Percentiles rank a stretch among this genome's conserved stretches.
phyloP scores from a whole-genome alignment of 2,888 invertebrate species.

The Leptarthrus brevirostris region DNA sequence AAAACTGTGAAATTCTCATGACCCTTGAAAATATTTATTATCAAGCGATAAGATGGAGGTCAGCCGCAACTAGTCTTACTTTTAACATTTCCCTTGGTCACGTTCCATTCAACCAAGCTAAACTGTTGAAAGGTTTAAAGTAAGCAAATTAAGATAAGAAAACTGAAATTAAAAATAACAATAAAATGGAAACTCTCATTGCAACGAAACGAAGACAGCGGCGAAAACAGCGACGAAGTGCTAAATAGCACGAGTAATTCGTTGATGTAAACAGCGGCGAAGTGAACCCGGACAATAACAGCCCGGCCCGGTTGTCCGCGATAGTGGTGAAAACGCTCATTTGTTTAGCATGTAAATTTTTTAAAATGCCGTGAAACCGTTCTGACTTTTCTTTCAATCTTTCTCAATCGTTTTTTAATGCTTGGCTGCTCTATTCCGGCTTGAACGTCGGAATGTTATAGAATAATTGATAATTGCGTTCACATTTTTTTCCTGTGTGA shows the following conservation, averaged over 20 bases:
- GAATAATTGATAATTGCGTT: conserved; percentile 46
- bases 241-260: neutral
- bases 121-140: no score
- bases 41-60: conserved; percentile 19
- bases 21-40: conserved; percentile 16
- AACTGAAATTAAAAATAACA: conserved; percentile 27
- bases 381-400: conserved; percentile 19
- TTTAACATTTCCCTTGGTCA: neutral
- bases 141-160: conserved; percentile 10
- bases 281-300: neutral
- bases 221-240: neutral
- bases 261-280: neutral
- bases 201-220: neutral
- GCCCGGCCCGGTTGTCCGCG: neutral
- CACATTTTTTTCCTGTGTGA: conserved; percentile 39
- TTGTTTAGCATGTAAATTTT: conserved; percentile 43
- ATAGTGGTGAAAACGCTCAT: conserved; percentile 37
- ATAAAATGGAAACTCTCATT: conserved; percentile 5
- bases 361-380: conserved; percentile 43
- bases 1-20: conserved; percentile 17
- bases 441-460: neutral
- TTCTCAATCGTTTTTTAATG: neutral
- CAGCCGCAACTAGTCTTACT: neutral
- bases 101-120: neutral
- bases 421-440: no score